Evolutionary conservation across 2,113 vertebrate species (phyloP), one percentile per base, ranked within the genome.

Genomic region (Alectura lathami): DNA sequence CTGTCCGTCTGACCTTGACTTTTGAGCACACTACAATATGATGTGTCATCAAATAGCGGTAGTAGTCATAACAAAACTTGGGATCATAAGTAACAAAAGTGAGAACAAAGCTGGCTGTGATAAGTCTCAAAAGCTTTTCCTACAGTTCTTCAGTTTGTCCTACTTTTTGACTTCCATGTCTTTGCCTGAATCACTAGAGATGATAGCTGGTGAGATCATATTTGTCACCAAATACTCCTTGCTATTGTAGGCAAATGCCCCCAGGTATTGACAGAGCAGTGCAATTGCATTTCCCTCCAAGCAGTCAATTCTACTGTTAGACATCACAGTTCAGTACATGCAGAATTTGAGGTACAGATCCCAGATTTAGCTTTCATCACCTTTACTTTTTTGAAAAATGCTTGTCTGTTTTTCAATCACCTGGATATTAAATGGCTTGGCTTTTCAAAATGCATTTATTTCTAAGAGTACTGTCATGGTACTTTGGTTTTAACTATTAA

Each of bases 61-160:
- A 69, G 36, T 50, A 38, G 29, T 50, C 36, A 13, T 45, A 56
- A 40, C 21, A 29, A n/a, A n/a, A 60, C 50, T 85, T 6, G 6
- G 36, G 36, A 50, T 70, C 50, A 18, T 45, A 24, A 60, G 45
- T 74, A 21, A 74, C n/a, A 43, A 69, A 42, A 57, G 30, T 26
- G 47, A 82, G 30, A 50, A 43, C 34, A 40, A 51, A 72, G n/a
- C 70, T 69, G 47, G 17, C 7, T 54, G 54, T 47, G 76, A 76
- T 47, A 22, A 40, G n/a, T 82, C 48, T 32, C 77, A 57, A 15
- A 80, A 88, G 79, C 43, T 94, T 85, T 89, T 78, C 82, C 68
- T 51, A 34, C n/a, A 88, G 59, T 88, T 80, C 89, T 83, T 90
- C 30, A 38, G 60, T 88, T 94, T 91, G 93, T 83, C 91, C 88